These are phyloP conservation scores for Leiothrix lutea DNA, from an alignment of 2,113 vertebrate species.

Conservation along the genomic window DNA sequence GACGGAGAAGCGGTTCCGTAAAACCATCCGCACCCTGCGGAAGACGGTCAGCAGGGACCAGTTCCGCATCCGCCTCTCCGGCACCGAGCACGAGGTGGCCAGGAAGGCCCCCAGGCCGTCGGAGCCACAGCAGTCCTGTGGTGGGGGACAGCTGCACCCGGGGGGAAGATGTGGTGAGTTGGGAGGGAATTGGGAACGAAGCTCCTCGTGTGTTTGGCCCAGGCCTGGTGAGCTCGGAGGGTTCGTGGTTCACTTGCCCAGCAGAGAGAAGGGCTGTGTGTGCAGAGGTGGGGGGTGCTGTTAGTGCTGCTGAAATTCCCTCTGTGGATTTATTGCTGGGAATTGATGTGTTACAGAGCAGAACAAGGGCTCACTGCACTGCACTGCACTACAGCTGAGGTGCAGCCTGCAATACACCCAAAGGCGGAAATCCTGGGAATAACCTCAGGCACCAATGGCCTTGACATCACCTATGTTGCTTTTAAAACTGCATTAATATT, in stretches of 20 bases:
- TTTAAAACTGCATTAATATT: neutral
- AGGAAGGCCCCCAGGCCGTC: conserved; percentile 70
- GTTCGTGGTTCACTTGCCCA: accelerated
- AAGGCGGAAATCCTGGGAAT: neutral
- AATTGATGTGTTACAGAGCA: neutral
- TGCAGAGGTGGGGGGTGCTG: neutral
- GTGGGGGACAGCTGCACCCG: conserved; percentile 76
- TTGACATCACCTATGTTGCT: neutral
- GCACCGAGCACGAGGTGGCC: conserved; percentile 81
- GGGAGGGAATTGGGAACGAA: neutral
- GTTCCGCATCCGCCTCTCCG: conserved; percentile 88
- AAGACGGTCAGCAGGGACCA: conserved; percentile 92
- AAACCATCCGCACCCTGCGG: conserved; percentile 88
- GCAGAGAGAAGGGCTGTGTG: neutral
- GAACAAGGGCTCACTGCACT: neutral
- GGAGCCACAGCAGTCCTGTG: conserved; percentile 78
- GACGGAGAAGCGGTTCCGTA: conserved; percentile 90
- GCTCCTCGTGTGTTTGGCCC: accelerated
- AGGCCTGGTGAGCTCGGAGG: neutral
- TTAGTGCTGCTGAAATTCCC: neutral
- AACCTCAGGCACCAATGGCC: neutral
- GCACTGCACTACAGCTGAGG: neutral
- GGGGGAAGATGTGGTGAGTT: conserved; percentile 91
- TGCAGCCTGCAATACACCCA: neutral
- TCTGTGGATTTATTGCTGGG: neutral